Base-by-base conservation (phyloP, 37 sponge, comb jelly and placozoan species). In the Oopsacas minuta region DNA sequence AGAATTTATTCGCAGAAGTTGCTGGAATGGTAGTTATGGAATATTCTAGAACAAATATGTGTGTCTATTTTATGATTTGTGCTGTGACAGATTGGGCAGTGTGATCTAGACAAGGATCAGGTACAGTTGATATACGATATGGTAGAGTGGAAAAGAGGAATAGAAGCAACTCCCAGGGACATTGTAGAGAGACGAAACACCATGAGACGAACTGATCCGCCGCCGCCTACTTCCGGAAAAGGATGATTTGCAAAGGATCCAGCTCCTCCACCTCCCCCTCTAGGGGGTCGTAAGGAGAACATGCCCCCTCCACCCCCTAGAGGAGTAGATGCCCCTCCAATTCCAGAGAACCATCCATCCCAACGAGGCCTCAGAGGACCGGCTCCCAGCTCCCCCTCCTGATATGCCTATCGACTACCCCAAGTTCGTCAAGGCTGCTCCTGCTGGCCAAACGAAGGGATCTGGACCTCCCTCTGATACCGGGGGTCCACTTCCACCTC, bases 111-210 rank as follows among this genome's bases (percentile, higher is more conserved):
- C 84, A 87, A 92, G 84, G 91, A 90, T n/a, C 94, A 95, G 35
- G 99, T 95, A 7, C 87, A 90, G 51, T 93, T 97, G 81, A 97
- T 97, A 81, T 93, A 94, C 81, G 91, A 94, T 61, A 94, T 93
- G 89, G 99, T 97, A 23, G 92, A 97, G 85, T 86, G 93, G 81
- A 89, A 91, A 37, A 95, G 99, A 1, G 99, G 99, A 0, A 97
- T 97, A 30, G 88, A 97, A 82, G 88, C 90, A 52, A 90, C 93
- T 23, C 91, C 82, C 82, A 82, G 87, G 34, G 89, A 97, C 82
- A 90, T 91, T 53, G 90, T 89, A 46, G 86, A 36, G 10, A 37
- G 85, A 17, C 30, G 81, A 39, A 89, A 82, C 36, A 37, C 51
- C 10, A 83, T 82, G 17, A 38, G 61, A 39, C n/a, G 36, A 10